Conservation (phyloP, 2,113 vertebrate genomes). For the Melierax canorus region DNA sequence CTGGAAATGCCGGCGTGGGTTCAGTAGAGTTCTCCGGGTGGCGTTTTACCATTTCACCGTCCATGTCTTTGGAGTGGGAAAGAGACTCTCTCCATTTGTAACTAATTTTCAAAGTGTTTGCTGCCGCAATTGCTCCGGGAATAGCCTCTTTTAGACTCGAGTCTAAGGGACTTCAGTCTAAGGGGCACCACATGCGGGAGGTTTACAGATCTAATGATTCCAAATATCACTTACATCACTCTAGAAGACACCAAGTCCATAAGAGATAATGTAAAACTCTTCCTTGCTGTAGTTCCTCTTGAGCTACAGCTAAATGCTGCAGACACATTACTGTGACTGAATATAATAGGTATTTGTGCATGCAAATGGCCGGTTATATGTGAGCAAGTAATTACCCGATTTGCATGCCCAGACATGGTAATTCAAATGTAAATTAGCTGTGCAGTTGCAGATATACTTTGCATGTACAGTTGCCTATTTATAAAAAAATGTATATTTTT, state of each 20-base stretch:
- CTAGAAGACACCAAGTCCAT: not conserved
- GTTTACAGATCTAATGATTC: not conserved
- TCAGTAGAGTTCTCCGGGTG: not conserved
- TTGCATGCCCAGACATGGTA: constrained; percentile 62
- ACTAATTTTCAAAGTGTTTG: not conserved
- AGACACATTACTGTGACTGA: constrained; percentile 38
- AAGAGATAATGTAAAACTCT: constrained; percentile 34
- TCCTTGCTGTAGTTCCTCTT: constrained; percentile 2
- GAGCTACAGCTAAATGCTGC: constrained; percentile 33
- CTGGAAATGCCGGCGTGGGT: accelerated
- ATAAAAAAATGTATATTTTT: constrained; percentile 19
- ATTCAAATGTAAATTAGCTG: constrained; percentile 66
- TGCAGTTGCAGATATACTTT: constrained; percentile 42
- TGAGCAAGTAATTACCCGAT: constrained; percentile 64
- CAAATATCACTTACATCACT: not conserved
- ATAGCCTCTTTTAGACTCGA: not conserved
- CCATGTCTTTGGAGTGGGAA: not conserved
- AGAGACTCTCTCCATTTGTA: not conserved
- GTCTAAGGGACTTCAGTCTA: not conserved
- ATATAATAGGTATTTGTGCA: constrained; percentile 62
- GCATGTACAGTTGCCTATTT: constrained; percentile 28
- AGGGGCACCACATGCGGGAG: not conserved
- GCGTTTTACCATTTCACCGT: not conserved
- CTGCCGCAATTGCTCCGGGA: not conserved
- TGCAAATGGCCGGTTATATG: constrained; percentile 47